Base-by-base conservation (phyloP, 2,113 vertebrate genomes). In the Stegastes partitus region DNA sequence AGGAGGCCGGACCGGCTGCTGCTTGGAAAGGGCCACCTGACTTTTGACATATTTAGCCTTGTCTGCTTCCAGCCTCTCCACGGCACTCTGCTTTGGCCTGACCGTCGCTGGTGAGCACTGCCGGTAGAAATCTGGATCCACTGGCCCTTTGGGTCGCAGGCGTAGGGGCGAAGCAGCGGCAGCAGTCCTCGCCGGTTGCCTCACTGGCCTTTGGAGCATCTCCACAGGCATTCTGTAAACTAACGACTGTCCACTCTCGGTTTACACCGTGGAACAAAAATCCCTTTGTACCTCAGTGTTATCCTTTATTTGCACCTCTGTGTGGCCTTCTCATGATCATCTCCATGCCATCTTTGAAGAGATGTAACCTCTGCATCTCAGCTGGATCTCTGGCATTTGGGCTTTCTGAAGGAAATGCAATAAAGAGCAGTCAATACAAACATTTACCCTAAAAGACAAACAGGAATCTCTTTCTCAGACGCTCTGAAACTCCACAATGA, bases 1-100 rank as follows among this genome's bases (percentile, higher is more conserved):
- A 0, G 63, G 65, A 0, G 93, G 89, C 56, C 81, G 84, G 58
- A 95, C 87, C 0, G 96, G 96, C 86, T 94, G 95, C 84, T 95
- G 96, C 80, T 90, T 95, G 37, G 94, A 94, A 3, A 94, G 94
- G 72, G 93, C 96, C 14, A 95, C 95, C 44, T 91, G 95, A 87
- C 96, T 99, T 92, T 99, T 99, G 66, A 99, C 97, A 0, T 99
- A 99, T 81, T 99, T 99, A 23, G 95, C 94, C 82, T 97, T 98
- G 93, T 98, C 96, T 0, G 97, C 97, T 65, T 97, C 97, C 90
- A 98, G 90, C 53, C 96, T 89, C 74, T 97, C 97, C 79, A 97
- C 96, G 0, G 96, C 97, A 2, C 96, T 97, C 80, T 95, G 96
- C 77, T 93, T 96, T 0, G 91, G 26, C 49, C 79, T 1, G 76